Conservation (phyloP, 1,140 invertebrate genomes). For the Lucilia sericata region DNA sequence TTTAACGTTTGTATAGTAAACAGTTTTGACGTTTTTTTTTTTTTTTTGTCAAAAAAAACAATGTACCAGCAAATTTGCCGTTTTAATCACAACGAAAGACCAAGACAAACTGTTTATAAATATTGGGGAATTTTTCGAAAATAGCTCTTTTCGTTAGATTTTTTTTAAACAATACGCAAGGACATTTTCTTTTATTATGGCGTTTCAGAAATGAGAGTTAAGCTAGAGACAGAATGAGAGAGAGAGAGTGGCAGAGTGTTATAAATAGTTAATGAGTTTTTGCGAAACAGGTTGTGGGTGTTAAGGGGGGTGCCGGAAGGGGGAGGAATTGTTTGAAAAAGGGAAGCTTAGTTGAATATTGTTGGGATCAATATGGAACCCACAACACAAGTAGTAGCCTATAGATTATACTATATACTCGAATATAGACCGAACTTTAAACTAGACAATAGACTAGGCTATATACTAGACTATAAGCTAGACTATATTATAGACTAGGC, state of each 20-base stretch:
- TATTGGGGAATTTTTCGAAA: constrained; percentile 31
- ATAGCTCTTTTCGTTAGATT: constrained; percentile 61
- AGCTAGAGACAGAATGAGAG: too few species aligned
- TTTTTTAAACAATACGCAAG: constrained; percentile 26
- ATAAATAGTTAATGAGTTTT: background rate
- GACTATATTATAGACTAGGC: too few species aligned
- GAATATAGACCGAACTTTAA: too few species aligned
- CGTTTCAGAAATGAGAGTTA: background rate
- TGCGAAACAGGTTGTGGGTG: background rate
- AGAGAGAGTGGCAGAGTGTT: too few species aligned
- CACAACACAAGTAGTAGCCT: too few species aligned
- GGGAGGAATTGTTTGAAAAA: background rate
- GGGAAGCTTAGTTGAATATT: too few species aligned
- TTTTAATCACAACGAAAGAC: constrained; percentile 61
- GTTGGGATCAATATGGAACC: too few species aligned
- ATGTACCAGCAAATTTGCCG: background rate
- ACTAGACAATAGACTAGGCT: too few species aligned
- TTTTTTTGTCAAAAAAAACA: background rate
- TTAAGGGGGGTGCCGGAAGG: too few species aligned
- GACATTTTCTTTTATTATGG: background rate
- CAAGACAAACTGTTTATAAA: constrained; percentile 58
- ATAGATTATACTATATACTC: too few species aligned
- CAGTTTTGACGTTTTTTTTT: background rate
- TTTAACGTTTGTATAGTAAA: background rate
- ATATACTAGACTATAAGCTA: too few species aligned